phyloP scores from a whole-genome alignment of 2,113 vertebrate genomes.

The Amblyopsis rosae region DNA sequence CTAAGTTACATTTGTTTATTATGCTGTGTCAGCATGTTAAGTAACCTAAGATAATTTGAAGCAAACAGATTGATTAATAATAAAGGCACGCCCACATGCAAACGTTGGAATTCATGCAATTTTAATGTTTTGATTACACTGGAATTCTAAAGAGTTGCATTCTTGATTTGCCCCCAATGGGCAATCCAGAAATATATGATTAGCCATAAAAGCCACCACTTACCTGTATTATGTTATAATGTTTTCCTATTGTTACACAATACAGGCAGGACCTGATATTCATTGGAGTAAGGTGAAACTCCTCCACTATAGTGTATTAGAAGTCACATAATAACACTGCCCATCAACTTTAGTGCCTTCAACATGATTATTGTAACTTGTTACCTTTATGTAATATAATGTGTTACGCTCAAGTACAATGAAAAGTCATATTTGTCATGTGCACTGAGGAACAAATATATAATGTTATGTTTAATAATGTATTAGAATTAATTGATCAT shows the following conservation, averaged over 20 bases:
- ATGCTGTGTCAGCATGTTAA: constrained; percentile 6
- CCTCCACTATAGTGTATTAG: constrained; percentile 25
- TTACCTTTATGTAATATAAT: too few species aligned
- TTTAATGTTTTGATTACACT: constrained; percentile 63
- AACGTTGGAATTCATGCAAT: constrained; percentile 80
- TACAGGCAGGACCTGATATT: constrained; percentile 65
- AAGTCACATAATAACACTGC: not conserved
- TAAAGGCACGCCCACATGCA: constrained; percentile 48
- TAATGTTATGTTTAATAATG: too few species aligned
- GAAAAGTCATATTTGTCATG: too few species aligned
- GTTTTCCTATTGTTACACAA: constrained; percentile 53
- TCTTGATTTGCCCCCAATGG: constrained; percentile 42
- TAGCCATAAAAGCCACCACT: constrained; percentile 33
- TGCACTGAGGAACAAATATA: too few species aligned
- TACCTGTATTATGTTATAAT: constrained; percentile 53
- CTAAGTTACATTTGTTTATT: constrained; percentile 39
- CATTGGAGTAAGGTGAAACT: constrained; percentile 76
- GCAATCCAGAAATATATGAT: constrained; percentile 31
- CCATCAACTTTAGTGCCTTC: too few species aligned
- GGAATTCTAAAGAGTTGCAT: constrained; percentile 78
- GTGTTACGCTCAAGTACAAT: too few species aligned
- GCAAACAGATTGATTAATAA: constrained; percentile 14
- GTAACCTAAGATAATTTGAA: constrained; percentile 34
- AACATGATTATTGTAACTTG: too few species aligned
- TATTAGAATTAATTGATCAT: too few species aligned